Conservation (phyloP, 2,113 vertebrate genomes). For the Ceyx margarethae region DNA sequence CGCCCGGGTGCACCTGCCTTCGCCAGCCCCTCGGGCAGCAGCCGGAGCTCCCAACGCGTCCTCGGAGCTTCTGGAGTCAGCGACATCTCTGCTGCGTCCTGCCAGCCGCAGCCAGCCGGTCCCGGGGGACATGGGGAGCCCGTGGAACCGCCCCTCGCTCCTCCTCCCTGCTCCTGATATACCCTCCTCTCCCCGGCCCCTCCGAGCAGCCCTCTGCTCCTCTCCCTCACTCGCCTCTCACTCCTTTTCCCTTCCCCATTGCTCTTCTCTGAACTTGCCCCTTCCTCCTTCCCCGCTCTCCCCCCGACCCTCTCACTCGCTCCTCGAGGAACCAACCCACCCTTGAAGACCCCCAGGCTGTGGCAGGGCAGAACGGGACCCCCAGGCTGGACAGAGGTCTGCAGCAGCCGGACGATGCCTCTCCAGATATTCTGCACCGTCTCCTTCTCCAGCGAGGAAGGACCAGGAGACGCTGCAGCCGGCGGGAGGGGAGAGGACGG, state of each 20-base stretch:
- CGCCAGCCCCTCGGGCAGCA: not conserved
- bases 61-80: not conserved
- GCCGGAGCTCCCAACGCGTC: not conserved
- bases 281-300: not conserved
- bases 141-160: slow-evolving; percentile 10
- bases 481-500: slow-evolving; percentile 20
- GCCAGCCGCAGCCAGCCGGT: slow-evolving; percentile 17
- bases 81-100: slow-evolving; percentile 7
- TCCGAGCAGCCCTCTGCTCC: slow-evolving; percentile 12
- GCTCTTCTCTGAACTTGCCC: not conserved
- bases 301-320: not conserved
- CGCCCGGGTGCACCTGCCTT: rapidly evolving
- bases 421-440: slow-evolving; percentile 94
- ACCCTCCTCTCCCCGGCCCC: not conserved
- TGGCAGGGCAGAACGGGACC: not conserved
- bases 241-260: not conserved
- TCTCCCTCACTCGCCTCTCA: not conserved
- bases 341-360: not conserved
- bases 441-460: slow-evolving; percentile 85
- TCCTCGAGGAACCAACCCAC: not conserved
- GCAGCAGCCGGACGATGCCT: slow-evolving; percentile 75
- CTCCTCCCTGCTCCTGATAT: slow-evolving; percentile 18
- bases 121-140: not conserved
- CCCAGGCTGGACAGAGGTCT: not conserved
- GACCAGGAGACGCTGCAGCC: slow-evolving; percentile 51